A percentile compares a stretch with the other conserved stretches of the same genome.
These are phyloP conservation scores for Hymenopus coronatus DNA, from an alignment of 2,888 invertebrate genomes.

Conservation along the genomic window DNA sequence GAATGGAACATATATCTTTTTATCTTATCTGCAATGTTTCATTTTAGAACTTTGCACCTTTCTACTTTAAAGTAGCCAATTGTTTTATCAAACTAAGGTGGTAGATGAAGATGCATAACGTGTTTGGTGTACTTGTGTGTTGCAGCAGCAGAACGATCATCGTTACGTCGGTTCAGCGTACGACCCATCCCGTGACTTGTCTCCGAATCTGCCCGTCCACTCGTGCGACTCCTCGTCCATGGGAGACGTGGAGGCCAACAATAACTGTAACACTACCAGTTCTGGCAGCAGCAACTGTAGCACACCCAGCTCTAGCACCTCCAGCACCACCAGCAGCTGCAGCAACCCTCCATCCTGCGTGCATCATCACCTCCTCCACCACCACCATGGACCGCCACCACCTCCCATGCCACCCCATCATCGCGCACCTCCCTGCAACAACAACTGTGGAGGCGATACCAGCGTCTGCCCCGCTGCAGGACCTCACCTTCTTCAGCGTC, in stretches of 20 bases:
- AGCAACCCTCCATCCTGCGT: constrained; percentile 5
- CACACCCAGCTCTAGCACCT: not conserved
- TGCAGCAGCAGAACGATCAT: constrained; percentile 67
- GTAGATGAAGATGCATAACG: too few relatives aligned
- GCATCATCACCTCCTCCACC: not conserved
- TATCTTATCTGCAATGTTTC: too few relatives aligned
- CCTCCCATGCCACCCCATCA: constrained; percentile 17
- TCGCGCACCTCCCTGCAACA: constrained; percentile 40
- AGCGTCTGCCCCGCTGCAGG: not conserved
- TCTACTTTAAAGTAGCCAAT: too few relatives aligned
- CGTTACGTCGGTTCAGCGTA: constrained; percentile 55
- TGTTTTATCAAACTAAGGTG: too few relatives aligned
- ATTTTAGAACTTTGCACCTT: too few relatives aligned
- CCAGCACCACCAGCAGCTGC: constrained; percentile 21
- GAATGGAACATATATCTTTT: too few relatives aligned
- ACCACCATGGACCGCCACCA: not conserved
- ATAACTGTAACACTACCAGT: constrained; percentile 15
- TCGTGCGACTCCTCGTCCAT: constrained; percentile 55
- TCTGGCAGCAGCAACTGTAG: not conserved
- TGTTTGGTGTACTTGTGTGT: not conserved
- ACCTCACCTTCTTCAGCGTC: not conserved
- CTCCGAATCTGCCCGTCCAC: constrained; percentile 70
- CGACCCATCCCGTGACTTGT: constrained; percentile 70
- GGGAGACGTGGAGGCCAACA: constrained; percentile 32
- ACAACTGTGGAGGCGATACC: constrained; percentile 19